These are phyloP conservation scores for Microcebus tavaratra DNA, from an alignment of 2,113 vertebrate species.

Conservation along the genomic window DNA sequence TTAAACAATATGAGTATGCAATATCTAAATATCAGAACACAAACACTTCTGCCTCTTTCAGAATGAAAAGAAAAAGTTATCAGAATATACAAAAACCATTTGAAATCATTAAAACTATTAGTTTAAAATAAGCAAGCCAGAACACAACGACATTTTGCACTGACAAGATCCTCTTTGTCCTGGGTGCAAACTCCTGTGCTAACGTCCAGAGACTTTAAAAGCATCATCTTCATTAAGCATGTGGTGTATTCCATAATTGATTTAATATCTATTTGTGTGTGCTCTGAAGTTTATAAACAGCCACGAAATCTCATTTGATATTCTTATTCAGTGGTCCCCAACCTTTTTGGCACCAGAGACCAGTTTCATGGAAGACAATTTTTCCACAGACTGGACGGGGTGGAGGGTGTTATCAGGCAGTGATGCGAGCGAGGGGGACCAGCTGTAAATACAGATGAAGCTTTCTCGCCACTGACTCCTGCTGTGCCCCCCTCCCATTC, in stretches of 20 bases:
- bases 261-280: neutral
- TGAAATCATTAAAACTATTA: neutral
- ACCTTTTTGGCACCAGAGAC: too few relatives aligned
- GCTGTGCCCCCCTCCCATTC: too few relatives aligned
- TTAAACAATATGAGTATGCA: neutral
- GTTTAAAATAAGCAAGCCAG: neutral
- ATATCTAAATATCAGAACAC: neutral
- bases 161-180: neutral
- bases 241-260: neutral
- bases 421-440: too few relatives aligned
- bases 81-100: neutral
- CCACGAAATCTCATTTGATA: neutral
- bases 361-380: too few relatives aligned
- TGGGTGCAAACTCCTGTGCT: neutral
- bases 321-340: neutral
- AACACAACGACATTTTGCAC: neutral
- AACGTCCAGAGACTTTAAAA: neutral
- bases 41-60: neutral
- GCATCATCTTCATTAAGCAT: neutral
- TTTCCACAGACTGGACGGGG: too few relatives aligned
- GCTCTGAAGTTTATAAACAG: slow-evolving; percentile 21
- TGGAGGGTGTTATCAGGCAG: too few relatives aligned
- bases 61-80: neutral
- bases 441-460: too few relatives aligned
- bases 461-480: too few relatives aligned